Base-by-base conservation (phyloP, 2,113 vertebrate species). In the Myrmophylax atrothorax region DNA sequence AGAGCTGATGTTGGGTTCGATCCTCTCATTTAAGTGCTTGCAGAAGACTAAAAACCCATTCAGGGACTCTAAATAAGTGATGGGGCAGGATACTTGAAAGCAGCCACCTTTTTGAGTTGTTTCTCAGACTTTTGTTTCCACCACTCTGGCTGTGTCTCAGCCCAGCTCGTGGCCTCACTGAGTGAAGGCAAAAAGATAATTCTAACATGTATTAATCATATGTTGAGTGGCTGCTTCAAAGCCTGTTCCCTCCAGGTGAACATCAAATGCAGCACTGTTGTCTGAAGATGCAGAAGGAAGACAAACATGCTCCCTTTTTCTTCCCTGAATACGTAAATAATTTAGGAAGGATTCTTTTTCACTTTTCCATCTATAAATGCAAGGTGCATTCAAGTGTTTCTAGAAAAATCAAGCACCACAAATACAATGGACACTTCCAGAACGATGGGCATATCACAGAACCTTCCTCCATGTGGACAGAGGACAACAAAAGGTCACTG, bases 111-210 rank as follows among this genome's bases (percentile, higher is more conserved):
- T 38, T 14, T 18, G 9, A 67, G 47, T 44, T 0, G 2, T 76
- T 91, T 69, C 1, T 4, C 79, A 77, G 78, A 24, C 10, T 60
- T 78, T 29, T 91, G 52, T 77, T 90, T 66, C 53, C 44, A 24
- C 9, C 55, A 60, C n/a, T 74, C 87, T 68, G 47, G 29, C 40
- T 78, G 38, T 52, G 60, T 33, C 73, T 37, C 49, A 91, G 74
- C 25, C 78, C n/a, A 64, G 70, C 49, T 89, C 42, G 7, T 16
- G 25, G 79, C 31, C 44, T 69, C 26, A 10, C 24, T 31, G 69
- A 91, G 70, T 26, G 37, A 89, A 77, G 82, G n/a, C 49, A 93
- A 73, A 60, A 79, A 46, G 40, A 69, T 75, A 93, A 94, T 90
- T 87, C 74, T 80, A 76, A n/a, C 31, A 46, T 12, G 1, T 76